Percentiles rank a stretch among this genome's conserved stretches.
phyloP scores from a whole-genome alignment of 2,797 vertebrate species.

The Hydrophis major region DNA sequence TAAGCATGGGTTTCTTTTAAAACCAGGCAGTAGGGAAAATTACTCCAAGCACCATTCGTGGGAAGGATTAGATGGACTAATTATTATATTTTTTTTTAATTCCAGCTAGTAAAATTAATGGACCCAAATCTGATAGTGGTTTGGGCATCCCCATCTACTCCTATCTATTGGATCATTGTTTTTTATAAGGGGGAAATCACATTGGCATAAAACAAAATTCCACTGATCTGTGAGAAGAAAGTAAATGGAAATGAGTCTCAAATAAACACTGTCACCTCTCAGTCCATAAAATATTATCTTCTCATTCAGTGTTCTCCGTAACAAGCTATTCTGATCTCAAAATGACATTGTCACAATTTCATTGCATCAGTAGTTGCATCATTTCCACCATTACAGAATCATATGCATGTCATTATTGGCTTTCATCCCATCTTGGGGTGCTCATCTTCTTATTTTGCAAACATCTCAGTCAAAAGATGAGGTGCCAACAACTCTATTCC shows the following conservation, averaged over 20 bases:
- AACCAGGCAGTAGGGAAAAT: neutral
- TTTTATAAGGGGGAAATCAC: neutral
- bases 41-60: neutral
- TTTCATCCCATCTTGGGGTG: neutral
- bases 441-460: neutral
- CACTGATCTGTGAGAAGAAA: neutral
- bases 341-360: neutral
- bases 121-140: neutral
- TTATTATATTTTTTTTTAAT: neutral
- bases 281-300: neutral
- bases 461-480: neutral
- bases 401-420: neutral
- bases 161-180: neutral
- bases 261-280: neutral
- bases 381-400: neutral
- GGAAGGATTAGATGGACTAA: neutral
- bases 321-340: neutral
- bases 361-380: neutral
- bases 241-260: neutral
- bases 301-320: neutral
- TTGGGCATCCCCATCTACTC: neutral
- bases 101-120: neutral
- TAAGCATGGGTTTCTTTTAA: neutral
- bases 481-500: neutral
- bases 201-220: neutral